Evolutionary conservation across 2,113 vertebrate genomes (phyloP).

Genomic region (Silurus asotus): DNA sequence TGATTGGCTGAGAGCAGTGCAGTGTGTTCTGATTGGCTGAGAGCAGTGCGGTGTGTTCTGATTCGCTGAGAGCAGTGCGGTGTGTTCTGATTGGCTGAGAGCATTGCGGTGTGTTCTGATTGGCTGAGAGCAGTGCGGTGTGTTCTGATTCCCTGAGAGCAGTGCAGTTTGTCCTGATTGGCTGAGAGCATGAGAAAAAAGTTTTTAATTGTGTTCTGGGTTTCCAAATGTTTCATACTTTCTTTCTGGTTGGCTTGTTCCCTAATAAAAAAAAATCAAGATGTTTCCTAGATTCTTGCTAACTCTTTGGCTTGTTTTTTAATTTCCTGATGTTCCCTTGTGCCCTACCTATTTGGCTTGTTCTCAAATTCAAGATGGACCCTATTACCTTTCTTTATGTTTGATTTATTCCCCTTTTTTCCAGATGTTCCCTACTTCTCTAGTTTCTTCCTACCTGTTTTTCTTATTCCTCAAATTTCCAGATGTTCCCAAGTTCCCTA

Average conservation of each 20-base stretch:
- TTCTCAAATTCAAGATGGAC: too few species aligned
- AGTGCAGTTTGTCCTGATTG: neutral
- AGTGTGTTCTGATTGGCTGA: too few species aligned
- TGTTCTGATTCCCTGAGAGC: neutral
- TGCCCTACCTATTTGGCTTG: neutral
- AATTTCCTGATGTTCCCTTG: neutral
- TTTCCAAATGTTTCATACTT: neutral
- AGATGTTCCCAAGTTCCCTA: neutral
- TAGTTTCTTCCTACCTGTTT: neutral
- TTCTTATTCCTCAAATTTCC: neutral
- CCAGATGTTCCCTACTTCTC: neutral
- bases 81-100: neutral
- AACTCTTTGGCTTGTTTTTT: neutral
- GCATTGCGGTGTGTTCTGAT: neutral
- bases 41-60: neutral
- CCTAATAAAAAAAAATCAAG: too few species aligned
- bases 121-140: neutral
- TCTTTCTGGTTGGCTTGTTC: neutral
- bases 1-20: too few species aligned
- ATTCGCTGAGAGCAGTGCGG: neutral
- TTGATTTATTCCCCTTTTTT: neutral
- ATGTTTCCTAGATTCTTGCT: too few species aligned
- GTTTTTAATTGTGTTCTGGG: neutral
- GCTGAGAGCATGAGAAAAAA: neutral
- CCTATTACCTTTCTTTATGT: neutral